Percentiles rank a stretch among this genome's conserved stretches.
Conservation (phyloP, 2,797 vertebrate species). For the Chiroxiphia lanceolata region DNA sequence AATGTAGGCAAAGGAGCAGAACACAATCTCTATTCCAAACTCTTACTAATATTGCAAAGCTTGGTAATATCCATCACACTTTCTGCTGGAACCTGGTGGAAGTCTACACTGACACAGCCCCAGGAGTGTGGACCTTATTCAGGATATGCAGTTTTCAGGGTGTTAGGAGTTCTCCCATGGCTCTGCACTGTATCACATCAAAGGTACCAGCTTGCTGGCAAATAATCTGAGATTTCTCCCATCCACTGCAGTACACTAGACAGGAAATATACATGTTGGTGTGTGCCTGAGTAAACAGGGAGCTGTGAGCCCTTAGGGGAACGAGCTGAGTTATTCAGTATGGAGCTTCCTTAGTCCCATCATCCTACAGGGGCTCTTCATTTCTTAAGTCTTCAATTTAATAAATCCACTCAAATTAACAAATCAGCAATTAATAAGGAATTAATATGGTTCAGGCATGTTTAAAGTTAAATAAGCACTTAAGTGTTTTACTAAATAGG, state of each 20-base stretch:
- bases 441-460: neutral
- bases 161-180: rapidly evolving
- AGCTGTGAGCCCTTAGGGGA: neutral
- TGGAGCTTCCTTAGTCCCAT: neutral
- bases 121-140: rapidly evolving
- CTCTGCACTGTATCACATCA: neutral
- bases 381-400: conserved; percentile 27
- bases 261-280: neutral
- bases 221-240: neutral
- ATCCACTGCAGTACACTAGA: neutral
- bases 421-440: conserved; percentile 14
- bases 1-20: neutral
- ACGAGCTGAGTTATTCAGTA: neutral
- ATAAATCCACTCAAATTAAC: conserved; percentile 39
- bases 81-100: neutral
- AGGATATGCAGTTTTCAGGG: neutral
- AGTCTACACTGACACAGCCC: neutral
- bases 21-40: neutral
- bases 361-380: neutral
- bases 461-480: conserved; percentile 12
- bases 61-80: neutral
- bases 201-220: neutral
- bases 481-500: neutral
- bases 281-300: neutral
- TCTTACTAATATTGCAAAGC: neutral